Evolutionary conservation across 2,113 vertebrate species (phyloP).

Genomic region (Neodontobutis hainanensis): DNA sequence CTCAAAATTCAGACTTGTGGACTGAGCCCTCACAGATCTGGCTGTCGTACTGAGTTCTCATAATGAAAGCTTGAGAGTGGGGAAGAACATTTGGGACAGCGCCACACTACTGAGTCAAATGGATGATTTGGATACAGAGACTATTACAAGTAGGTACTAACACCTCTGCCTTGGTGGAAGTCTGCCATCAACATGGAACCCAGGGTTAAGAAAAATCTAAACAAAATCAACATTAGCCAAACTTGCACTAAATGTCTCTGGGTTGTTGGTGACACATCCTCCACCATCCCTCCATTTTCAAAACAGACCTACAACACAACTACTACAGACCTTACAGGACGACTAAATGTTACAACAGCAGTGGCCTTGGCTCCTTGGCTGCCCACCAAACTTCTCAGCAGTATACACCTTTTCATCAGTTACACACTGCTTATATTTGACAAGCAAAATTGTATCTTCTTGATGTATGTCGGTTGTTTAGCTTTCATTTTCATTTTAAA

Average conservation of each 20-base stretch:
- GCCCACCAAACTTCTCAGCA: conserved; percentile 60
- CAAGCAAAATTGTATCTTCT: conserved; percentile 75
- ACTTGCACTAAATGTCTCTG: conserved; percentile 80
- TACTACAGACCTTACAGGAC: conserved; percentile 62
- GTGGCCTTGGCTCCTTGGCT: conserved; percentile 68
- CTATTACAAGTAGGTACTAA: conserved; percentile 58
- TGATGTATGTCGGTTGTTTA: conserved; percentile 56
- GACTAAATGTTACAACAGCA: conserved; percentile 66
- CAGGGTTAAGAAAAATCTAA: conserved; percentile 60
- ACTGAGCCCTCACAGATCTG: conserved; percentile 71
- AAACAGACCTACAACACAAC: conserved; percentile 52
- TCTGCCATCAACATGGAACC: conserved; percentile 65
- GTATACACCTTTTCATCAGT: conserved; percentile 57
- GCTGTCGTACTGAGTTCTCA: conserved; percentile 50
- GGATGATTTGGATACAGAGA: conserved; percentile 40
- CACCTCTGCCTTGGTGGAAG: conserved; percentile 59
- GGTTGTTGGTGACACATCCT: conserved; percentile 65
- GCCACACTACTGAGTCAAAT: conserved; percentile 62
- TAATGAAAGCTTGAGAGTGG: conserved; percentile 41
- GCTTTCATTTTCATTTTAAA: conserved; percentile 61
- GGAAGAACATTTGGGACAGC: conserved; percentile 38
- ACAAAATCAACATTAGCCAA: conserved; percentile 73
- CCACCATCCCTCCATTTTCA: conserved; percentile 59
- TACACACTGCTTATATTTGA: conserved; percentile 77
- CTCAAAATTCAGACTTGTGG: conserved; percentile 69